phyloP scores from a whole-genome alignment of 1,140 invertebrate species.

The Saccostrea cuccullata region DNA sequence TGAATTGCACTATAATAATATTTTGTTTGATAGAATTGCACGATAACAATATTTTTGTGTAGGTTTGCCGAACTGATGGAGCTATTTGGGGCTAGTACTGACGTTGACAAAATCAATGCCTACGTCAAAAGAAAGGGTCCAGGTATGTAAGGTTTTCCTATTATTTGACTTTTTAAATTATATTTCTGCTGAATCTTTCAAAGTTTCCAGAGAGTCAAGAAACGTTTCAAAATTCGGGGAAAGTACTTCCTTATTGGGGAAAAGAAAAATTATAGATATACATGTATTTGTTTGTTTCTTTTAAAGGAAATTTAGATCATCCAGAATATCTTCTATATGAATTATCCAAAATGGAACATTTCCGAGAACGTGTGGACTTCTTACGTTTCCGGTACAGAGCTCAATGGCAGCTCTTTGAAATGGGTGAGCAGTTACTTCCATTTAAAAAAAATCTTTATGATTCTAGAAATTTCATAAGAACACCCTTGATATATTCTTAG shows the following conservation, averaged over 20 bases:
- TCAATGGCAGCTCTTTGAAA: constrained; percentile 75
- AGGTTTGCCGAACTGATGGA: constrained; percentile 71
- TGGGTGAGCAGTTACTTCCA: constrained; percentile 59
- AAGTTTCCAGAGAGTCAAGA: no score
- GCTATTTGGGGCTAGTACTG: constrained; percentile 63
- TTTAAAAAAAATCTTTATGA: no score
- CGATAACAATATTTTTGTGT: neutral
- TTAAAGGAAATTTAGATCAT: constrained; percentile 70
- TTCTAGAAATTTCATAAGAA: neutral
- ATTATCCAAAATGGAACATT: constrained; percentile 73
- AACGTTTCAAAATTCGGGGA: no score
- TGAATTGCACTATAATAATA: neutral
- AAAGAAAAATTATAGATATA: no score
- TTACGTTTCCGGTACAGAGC: constrained; percentile 73
- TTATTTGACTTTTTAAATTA: no score
- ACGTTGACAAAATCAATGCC: constrained; percentile 69
- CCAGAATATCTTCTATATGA: constrained; percentile 75
- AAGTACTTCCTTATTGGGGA: no score
- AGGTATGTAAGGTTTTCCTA: constrained; percentile 56
- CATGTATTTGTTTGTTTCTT: neutral
- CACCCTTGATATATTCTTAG: neutral
- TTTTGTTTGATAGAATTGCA: neutral
- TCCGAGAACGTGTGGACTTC: constrained; percentile 73
- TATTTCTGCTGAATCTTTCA: no score
- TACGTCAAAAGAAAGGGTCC: constrained; percentile 70